A percentile compares a stretch with the other conserved stretches of the same genome.
Conservation (phyloP, 1,140 invertebrate genomes). For the Drosophila orena region DNA sequence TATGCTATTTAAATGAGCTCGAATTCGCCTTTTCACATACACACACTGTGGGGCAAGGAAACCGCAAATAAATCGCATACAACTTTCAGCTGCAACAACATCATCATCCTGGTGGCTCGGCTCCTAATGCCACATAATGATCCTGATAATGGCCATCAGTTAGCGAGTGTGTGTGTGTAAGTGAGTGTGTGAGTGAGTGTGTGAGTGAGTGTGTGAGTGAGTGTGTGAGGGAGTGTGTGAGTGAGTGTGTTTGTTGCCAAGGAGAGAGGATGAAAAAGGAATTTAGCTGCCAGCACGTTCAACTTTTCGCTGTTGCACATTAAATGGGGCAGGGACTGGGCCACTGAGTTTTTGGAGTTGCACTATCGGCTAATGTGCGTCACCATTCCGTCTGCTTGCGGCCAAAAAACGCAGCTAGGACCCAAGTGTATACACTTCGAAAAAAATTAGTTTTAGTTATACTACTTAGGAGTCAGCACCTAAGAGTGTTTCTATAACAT, state of each 20-base stretch:
- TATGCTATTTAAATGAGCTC: conserved; percentile 75
- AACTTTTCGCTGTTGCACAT: conserved; percentile 67
- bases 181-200: conserved; percentile 22
- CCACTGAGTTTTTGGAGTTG: conserved; percentile 5
- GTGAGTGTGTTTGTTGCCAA: conserved; percentile 33
- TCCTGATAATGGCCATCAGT: conserved; percentile 75
- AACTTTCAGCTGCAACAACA: conserved; percentile 68
- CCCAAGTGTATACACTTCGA: not conserved
- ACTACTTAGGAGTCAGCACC: too few species aligned
- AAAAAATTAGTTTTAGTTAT: too few species aligned
- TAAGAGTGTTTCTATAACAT: too few species aligned
- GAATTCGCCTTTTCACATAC: conserved; percentile 44
- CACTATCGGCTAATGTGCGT: conserved; percentile 60
- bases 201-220: conserved; percentile 19
- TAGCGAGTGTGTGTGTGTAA: conserved; percentile 33
- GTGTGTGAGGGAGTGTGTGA: conserved; percentile 31
- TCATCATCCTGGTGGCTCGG: conserved; percentile 47
- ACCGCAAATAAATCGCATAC: conserved; percentile 71
- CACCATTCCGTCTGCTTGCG: conserved; percentile 57
- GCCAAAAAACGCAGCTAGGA: conserved; percentile 18
- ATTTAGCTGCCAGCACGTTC: conserved; percentile 56
- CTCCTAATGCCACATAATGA: conserved; percentile 80
- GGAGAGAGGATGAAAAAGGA: conserved; percentile 32
- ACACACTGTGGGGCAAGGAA: not conserved
- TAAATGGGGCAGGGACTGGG: conserved; percentile 31